phyloP scores from a whole-genome alignment of 2,797 vertebrate genomes.

The Hoplostethus mediterraneus region DNA sequence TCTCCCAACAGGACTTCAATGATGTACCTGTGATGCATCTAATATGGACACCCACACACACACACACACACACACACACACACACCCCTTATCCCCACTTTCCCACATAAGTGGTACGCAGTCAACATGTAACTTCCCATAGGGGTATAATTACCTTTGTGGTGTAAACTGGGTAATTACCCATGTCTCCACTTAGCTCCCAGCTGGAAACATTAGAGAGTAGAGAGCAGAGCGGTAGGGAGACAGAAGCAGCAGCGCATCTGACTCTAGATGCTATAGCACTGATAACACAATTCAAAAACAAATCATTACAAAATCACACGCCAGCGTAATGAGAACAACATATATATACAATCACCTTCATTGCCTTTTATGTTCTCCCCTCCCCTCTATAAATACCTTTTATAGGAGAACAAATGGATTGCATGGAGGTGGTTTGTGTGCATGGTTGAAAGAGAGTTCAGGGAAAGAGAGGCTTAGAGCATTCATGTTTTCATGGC shows the following conservation, averaged over 20 bases:
- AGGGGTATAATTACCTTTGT: conserved; percentile 71
- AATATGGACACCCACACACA: not conserved
- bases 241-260: conserved; percentile 53
- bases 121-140: conserved; percentile 54
- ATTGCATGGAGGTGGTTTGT: not conserved
- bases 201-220: conserved; percentile 59
- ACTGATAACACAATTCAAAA: conserved; percentile 36
- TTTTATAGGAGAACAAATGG: conserved; percentile 23
- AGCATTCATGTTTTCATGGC: too few relatives aligned
- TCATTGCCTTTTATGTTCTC: conserved; percentile 22
- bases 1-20: conserved; percentile 15
- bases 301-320: conserved; percentile 62
- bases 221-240: conserved; percentile 28
- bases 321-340: conserved; percentile 45
- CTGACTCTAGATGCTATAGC: conserved; percentile 44
- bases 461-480: too few relatives aligned
- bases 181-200: conserved; percentile 68
- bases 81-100: not conserved
- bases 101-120: conserved; percentile 28
- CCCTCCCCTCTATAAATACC: not conserved
- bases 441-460: too few relatives aligned
- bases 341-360: conserved; percentile 24
- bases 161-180: conserved; percentile 76
- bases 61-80: not conserved
- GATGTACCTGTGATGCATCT: conserved; percentile 32